A percentile compares a stretch with the other conserved stretches of the same genome.
Evolutionary conservation across 2,113 vertebrate species (phyloP).

Genomic region (Hucho hucho): DNA sequence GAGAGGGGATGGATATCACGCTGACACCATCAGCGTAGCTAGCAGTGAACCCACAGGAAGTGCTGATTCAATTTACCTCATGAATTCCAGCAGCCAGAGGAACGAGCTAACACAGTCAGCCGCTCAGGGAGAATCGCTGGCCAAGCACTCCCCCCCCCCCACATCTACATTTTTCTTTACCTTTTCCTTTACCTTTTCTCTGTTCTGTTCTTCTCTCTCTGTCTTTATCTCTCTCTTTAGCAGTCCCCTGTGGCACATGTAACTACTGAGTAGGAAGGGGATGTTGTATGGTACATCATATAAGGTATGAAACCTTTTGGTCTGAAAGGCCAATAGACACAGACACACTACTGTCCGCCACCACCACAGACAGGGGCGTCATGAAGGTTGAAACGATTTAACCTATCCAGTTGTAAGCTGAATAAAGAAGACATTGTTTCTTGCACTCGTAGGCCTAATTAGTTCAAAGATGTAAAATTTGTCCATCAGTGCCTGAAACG

Average conservation of each 20-base stretch:
- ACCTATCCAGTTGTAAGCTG: too few relatives aligned
- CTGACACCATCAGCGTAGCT: conserved; percentile 21
- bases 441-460: too few relatives aligned
- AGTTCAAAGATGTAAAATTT: too few relatives aligned
- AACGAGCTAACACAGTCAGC: conserved; percentile 31
- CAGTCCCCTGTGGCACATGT: conserved; percentile 13
- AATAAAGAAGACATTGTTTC: too few relatives aligned
- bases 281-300: conserved; percentile 36
- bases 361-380: too few relatives aligned
- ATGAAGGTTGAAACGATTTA: too few relatives aligned
- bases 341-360: too few relatives aligned
- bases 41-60: conserved; percentile 33
- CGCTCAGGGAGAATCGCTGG: conserved; percentile 34
- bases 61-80: conserved; percentile 48
- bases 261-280: not conserved
- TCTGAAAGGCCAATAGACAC: too few relatives aligned
- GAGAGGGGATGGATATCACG: conserved; percentile 2
- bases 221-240: conserved; percentile 7
- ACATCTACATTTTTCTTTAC: conserved; percentile 41
- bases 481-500: too few relatives aligned
- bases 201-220: conserved; percentile 35
- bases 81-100: conserved; percentile 40
- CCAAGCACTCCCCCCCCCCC: conserved; percentile 51
- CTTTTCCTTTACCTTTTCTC: conserved; percentile 56
- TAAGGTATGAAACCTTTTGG: too few relatives aligned